A percentile compares a stretch with the other conserved stretches of the same genome.
Evolutionary conservation across 2,888 invertebrate species (phyloP).

Genomic region (Phortica okadai): DNA sequence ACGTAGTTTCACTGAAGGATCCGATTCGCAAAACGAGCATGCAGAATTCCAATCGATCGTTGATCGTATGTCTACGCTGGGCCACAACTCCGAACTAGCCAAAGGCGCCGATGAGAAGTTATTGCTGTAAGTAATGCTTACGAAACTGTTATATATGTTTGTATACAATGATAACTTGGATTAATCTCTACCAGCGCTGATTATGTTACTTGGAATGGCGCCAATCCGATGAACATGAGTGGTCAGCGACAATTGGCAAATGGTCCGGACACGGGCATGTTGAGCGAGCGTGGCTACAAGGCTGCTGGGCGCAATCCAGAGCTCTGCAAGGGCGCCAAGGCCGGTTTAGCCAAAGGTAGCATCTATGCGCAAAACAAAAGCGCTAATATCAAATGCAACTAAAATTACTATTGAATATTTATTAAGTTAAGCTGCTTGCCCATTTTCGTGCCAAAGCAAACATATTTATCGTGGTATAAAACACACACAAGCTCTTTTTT

Average conservation of each 20-base stretch:
- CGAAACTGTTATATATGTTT: background rate
- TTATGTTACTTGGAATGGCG: conserved; percentile 90
- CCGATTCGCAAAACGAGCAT: conserved; percentile 58
- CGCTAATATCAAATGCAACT: conserved; percentile 75
- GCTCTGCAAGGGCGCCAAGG: conserved; percentile 84
- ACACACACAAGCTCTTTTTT: background rate
- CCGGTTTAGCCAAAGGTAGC: conserved; percentile 86
- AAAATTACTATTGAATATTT: conserved; percentile 36
- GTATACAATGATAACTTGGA: background rate
- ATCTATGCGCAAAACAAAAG: conserved; percentile 81
- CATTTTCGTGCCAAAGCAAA: conserved; percentile 60
- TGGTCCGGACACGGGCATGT: conserved; percentile 79
- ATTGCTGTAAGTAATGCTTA: conserved; percentile 82
- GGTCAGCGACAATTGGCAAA: conserved; percentile 77
- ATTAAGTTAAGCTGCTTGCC: background rate
- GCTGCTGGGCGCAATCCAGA: conserved; percentile 83
- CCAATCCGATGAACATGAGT: conserved; percentile 81
- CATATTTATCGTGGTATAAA: conserved; percentile 37
- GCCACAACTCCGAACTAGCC: conserved; percentile 84
- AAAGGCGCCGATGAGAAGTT: conserved; percentile 88
- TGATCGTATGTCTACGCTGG: conserved; percentile 77
- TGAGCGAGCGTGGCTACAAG: conserved; percentile 75
- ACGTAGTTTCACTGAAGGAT: conserved; percentile 55
- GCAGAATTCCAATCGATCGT: conserved; percentile 74
- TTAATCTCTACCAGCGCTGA: conserved; percentile 80